Conservation (phyloP, 2,888 invertebrate genomes). For the Cerceris rybyensis region DNA sequence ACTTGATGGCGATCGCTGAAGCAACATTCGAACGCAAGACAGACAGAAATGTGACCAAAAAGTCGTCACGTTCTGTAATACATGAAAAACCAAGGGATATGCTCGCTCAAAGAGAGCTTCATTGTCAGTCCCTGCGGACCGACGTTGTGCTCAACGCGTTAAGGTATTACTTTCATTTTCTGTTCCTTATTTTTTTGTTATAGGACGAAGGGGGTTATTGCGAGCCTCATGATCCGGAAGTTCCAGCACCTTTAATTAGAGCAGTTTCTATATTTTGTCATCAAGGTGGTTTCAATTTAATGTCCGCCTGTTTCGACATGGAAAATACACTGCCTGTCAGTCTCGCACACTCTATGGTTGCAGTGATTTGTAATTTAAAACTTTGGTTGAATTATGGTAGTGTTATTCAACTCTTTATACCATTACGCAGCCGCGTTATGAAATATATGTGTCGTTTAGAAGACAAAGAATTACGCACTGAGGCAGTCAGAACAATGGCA, state of each 20-base stretch:
- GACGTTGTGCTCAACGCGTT: too few species aligned
- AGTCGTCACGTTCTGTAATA: too few species aligned
- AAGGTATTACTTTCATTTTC: background rate
- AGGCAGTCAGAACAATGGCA: constrained; percentile 95
- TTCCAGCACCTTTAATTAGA: constrained; percentile 93
- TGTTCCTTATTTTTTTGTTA: constrained; percentile 29
- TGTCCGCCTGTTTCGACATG: constrained; percentile 93
- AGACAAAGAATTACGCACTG: constrained; percentile 94
- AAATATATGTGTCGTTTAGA: constrained; percentile 96
- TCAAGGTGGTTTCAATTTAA: constrained; percentile 92
- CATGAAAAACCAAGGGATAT: too few species aligned
- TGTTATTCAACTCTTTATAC: constrained; percentile 93
- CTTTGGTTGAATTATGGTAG: constrained; percentile 96
- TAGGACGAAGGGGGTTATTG: constrained; percentile 94
- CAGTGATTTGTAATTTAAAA: constrained; percentile 95
- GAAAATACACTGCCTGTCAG: constrained; percentile 91
- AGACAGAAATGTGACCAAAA: too few species aligned
- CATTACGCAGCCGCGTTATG: constrained; percentile 92
- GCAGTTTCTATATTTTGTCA: constrained; percentile 98
- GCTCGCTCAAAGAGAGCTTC: too few species aligned
- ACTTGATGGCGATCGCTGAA: too few species aligned
- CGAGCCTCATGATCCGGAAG: constrained; percentile 96
- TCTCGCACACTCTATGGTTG: constrained; percentile 95
- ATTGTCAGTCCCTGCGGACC: too few species aligned
- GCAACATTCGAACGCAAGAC: too few species aligned